Conservation (phyloP, 2,888 invertebrate genomes). For the Thysanoteuthis rhombus region DNA sequence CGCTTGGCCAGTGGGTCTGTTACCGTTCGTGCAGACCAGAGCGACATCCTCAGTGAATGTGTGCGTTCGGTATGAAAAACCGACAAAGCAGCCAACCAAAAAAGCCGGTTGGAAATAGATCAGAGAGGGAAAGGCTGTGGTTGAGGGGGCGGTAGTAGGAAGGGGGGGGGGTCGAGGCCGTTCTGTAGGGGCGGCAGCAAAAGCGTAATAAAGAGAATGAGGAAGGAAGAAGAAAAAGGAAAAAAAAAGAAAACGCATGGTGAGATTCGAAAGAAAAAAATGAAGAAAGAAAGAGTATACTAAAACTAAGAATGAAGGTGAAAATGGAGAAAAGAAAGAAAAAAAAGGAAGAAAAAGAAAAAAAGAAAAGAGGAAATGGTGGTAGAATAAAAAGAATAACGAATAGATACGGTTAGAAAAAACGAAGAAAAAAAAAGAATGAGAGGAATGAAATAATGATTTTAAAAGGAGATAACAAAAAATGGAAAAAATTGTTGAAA, state of each 20-base stretch:
- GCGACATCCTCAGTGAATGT: neutral
- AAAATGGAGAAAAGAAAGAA: neutral
- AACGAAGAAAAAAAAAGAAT: neutral
- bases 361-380: neutral
- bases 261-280: too few relatives aligned
- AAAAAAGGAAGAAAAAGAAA: neutral
- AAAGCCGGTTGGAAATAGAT: neutral
- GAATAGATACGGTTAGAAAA: neutral
- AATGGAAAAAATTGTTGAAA: neutral
- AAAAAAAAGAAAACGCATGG: neutral
- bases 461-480: neutral
- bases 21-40: neutral
- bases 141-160: neutral
- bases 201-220: neutral
- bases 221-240: neutral
- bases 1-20: neutral
- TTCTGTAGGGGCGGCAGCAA: neutral
- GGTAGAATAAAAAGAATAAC: neutral
- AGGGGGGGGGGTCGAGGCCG: neutral
- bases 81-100: slow-evolving; percentile 12
- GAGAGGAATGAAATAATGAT: neutral
- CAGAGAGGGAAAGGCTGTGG: neutral
- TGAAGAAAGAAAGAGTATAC: too few relatives aligned
- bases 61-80: neutral
- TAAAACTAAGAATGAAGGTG: too few relatives aligned